phyloP scores from a whole-genome alignment of 2,888 invertebrate species.

The Pseudococcus viburni region DNA sequence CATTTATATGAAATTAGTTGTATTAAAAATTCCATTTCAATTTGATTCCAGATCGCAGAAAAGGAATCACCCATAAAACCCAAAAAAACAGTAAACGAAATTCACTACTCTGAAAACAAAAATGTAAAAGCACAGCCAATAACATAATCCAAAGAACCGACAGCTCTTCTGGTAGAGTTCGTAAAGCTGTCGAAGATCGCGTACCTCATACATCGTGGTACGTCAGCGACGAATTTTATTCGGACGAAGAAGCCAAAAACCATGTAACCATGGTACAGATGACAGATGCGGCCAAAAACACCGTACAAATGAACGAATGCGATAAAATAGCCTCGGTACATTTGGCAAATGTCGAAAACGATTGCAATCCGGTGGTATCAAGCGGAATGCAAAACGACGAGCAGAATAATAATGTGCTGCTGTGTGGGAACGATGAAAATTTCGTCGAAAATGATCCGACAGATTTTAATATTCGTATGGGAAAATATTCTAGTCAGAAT shows the following conservation, averaged over 20 bases:
- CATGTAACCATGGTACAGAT: constrained; percentile 67
- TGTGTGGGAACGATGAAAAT: constrained; percentile 1
- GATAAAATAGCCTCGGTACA: constrained; percentile 49
- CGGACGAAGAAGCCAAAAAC: constrained; percentile 67
- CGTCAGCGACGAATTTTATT: constrained; percentile 68
- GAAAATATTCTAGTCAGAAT: constrained; percentile 25
- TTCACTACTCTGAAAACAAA: constrained; percentile 63
- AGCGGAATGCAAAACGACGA: neutral
- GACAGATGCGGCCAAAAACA: constrained; percentile 54
- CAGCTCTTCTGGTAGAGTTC: neutral
- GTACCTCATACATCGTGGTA: constrained; percentile 68
- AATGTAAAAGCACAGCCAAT: constrained; percentile 62
- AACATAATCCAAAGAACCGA: neutral
- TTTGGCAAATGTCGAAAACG: constrained; percentile 3
- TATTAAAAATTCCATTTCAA: neutral
- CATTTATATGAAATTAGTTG: too few species aligned
- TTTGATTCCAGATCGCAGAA: constrained; percentile 33
- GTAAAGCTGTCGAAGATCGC: constrained; percentile 11
- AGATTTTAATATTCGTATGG: constrained; percentile 11
- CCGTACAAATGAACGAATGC: constrained; percentile 37
- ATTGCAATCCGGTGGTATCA: constrained; percentile 6
- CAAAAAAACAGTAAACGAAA: too few species aligned
- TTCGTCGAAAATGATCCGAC: neutral
- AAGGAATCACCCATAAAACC: neutral
- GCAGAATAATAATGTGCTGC: constrained; percentile 14